phyloP scores from a whole-genome alignment of 2,797 vertebrate species.

The Aphelocoma californica region DNA sequence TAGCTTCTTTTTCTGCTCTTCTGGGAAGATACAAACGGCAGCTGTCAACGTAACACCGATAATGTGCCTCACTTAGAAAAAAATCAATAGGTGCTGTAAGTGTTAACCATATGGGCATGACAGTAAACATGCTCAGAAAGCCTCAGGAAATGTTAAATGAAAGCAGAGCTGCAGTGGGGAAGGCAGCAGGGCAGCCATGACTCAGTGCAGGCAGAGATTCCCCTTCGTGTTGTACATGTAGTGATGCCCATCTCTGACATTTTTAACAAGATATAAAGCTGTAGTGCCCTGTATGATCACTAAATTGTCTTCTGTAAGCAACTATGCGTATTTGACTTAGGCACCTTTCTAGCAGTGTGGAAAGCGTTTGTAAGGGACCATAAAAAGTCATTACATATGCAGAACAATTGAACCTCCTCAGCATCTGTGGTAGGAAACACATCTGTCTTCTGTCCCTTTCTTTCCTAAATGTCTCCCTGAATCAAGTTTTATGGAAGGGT shows the following conservation, averaged over 20 bases:
- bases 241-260: background rate
- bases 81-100: background rate
- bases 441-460: slow-evolving; percentile 79
- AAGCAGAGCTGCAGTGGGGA: background rate
- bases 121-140: background rate
- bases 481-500: slow-evolving; percentile 76
- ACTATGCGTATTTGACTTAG: slow-evolving; percentile 69
- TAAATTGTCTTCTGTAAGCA: slow-evolving; percentile 26
- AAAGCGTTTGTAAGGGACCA: slow-evolving; percentile 65
- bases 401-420: slow-evolving; percentile 62
- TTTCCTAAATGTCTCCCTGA: slow-evolving; percentile 76
- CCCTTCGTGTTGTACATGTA: background rate
- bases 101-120: background rate
- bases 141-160: background rate
- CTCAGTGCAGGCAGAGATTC: background rate
- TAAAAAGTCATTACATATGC: slow-evolving; percentile 77
- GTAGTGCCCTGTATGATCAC: slow-evolving; percentile 26
- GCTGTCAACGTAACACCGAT: fast-evolving
- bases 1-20: background rate
- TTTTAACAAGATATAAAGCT: slow-evolving; percentile 33
- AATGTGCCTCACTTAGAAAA: background rate
- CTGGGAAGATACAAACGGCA: background rate
- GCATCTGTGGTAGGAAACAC: slow-evolving; percentile 74
- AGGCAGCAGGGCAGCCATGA: background rate
- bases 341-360: slow-evolving; percentile 72